These are phyloP conservation scores for Gadus macrocephalus DNA, from an alignment of 2,113 vertebrate genomes.

Conservation along the genomic window DNA sequence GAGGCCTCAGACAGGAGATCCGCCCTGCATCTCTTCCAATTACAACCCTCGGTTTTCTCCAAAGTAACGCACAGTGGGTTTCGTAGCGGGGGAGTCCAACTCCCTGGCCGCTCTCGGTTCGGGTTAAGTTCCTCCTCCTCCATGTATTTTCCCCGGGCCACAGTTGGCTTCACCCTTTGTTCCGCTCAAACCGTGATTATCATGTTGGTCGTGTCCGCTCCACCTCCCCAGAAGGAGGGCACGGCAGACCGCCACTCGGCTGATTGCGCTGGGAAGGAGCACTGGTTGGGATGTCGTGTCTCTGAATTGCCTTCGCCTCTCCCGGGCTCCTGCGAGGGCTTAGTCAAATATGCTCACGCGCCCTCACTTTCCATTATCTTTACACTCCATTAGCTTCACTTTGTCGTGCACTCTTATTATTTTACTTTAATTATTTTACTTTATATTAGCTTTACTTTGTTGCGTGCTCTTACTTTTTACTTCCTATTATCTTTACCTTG, in stretches of 20 bases:
- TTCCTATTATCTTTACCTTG: not conserved
- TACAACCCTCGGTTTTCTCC: too few species aligned
- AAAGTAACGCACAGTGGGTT: too few species aligned
- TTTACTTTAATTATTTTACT: too few species aligned
- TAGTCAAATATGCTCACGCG: not conserved
- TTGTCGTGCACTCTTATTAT: too few species aligned
- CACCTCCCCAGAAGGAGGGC: not conserved
- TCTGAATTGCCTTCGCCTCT: slow-evolving; percentile 25
- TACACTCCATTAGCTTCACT: not conserved
- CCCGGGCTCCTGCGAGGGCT: slow-evolving; percentile 13
- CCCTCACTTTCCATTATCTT: not conserved
- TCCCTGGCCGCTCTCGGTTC: too few species aligned
- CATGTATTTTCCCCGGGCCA: not conserved
- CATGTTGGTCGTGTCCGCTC: not conserved
- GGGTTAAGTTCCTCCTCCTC: too few species aligned
- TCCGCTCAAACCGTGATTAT: not conserved
- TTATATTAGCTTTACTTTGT: too few species aligned
- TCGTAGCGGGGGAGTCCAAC: too few species aligned
- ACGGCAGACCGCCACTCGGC: not conserved
- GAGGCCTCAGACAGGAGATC: too few species aligned
- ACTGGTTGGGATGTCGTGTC: slow-evolving; percentile 17
- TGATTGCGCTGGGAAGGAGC: slow-evolving; percentile 20
- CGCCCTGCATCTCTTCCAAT: too few species aligned
- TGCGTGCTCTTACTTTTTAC: too few species aligned
- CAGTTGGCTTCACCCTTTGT: not conserved